These are phyloP conservation scores for Drosophila birchii DNA, from an alignment of 2,888 invertebrate species.

Conservation along the genomic window DNA sequence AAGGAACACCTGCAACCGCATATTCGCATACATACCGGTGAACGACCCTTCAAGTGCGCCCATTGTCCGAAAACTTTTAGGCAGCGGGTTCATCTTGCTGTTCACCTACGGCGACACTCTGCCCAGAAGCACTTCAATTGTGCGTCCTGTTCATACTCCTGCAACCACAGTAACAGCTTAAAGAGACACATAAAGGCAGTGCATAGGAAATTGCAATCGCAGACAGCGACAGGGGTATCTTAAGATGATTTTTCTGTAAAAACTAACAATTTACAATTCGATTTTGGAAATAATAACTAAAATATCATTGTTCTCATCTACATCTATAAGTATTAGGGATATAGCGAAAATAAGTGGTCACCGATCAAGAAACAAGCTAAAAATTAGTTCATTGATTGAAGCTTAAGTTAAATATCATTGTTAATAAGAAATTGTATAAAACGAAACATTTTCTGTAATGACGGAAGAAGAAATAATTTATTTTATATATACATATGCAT, in stretches of 20 bases:
- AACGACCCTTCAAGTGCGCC: constrained; percentile 21
- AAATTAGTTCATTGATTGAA: background rate
- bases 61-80: constrained; percentile 2
- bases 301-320: too few relatives aligned
- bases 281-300: too few relatives aligned
- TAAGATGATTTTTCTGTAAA: too few relatives aligned
- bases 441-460: too few relatives aligned
- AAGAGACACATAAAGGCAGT: background rate
- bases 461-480: too few relatives aligned
- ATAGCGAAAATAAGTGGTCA: too few relatives aligned
- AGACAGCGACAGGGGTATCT: background rate
- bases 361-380: background rate
- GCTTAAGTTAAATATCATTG: background rate
- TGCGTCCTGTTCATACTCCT: background rate
- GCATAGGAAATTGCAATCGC: background rate
- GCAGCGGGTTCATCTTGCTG: background rate
- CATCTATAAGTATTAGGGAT: too few relatives aligned
- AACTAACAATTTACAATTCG: too few relatives aligned
- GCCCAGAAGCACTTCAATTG: constrained; percentile 11
- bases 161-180: background rate
- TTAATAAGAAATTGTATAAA: background rate
- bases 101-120: constrained; percentile 1
- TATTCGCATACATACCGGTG: constrained; percentile 18
- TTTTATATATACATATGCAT: too few relatives aligned
- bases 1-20: constrained; percentile 9